These are phyloP conservation scores for Hyposoter dolosus DNA, from an alignment of 2,888 invertebrate genomes.

Conservation along the genomic window DNA sequence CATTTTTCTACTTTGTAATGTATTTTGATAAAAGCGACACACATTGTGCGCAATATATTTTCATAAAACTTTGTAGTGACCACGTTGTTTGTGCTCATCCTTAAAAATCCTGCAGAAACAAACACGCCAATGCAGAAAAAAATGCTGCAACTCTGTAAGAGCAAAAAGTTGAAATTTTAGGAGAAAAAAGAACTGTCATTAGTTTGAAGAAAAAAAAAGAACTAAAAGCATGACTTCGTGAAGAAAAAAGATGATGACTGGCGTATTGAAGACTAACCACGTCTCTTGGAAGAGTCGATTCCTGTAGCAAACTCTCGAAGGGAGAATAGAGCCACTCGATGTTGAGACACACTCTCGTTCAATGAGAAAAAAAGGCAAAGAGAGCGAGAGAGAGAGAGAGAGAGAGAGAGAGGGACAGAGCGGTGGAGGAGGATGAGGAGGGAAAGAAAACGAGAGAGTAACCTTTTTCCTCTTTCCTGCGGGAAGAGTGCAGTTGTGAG, in stretches of 20 bases:
- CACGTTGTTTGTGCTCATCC: not conserved
- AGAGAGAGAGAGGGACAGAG: constrained; percentile 7
- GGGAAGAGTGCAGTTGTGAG: constrained; percentile 5
- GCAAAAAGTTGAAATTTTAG: not conserved
- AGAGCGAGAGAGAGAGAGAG: not conserved
- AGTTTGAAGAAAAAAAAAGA: not conserved
- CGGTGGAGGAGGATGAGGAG: not conserved
- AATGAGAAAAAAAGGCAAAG: constrained; percentile 1
- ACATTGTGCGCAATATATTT: not conserved
- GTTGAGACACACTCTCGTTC: constrained; percentile 26
- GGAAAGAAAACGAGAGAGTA: constrained; percentile 8
- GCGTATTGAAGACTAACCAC: constrained; percentile 32
- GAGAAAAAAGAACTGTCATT: not conserved
- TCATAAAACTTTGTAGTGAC: not conserved
- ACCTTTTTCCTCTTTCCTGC: constrained; percentile 12
- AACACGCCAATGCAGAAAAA: not conserved
- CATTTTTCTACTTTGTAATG: not conserved
- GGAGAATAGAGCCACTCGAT: constrained; percentile 31
- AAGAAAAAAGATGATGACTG: not conserved
- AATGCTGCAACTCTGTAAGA: not conserved
- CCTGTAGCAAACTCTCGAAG: not conserved
- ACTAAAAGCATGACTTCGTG: not conserved
- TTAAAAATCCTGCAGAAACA: not conserved
- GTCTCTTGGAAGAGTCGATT: constrained; percentile 22
- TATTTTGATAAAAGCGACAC: constrained; percentile 15